Evolutionary conservation across 1,140 invertebrate genomes (phyloP), one percentile per base, ranked within the genome.

Genomic region (Harlomillsia oculata): DNA sequence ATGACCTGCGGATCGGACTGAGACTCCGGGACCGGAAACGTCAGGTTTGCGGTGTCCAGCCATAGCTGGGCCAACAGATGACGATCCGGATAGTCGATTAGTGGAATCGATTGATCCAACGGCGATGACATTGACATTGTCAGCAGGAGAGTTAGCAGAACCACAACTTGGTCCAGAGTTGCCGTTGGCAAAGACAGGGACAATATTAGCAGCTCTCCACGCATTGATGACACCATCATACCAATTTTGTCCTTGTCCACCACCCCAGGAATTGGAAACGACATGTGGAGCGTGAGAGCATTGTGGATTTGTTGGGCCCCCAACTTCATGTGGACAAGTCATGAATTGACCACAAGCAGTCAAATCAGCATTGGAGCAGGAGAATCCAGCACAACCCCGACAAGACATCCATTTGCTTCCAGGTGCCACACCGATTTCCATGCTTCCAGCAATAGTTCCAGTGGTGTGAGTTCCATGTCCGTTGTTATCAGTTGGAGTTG

Each of bases 201-300:
- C 5, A 9, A 59, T 21, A 3, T 32, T 49, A 21, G 43, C 56
- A 5, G 41, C 28, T 18, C 36, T 48, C 53, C 53, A 56, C 3
- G 53, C 48, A 1, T 34, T 43, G 25, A 61, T 45, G 1, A 56
- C 48, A 8, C 34, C 13, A 23, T 61, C 40, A 30, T 50, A 57
- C 1, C n/a, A 41, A 6, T 18, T 51, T 20, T 43, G 16, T 20
- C 39, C 55, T 14, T 37, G 18, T 21, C 37, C 46, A 43, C 55
- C 39, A 20, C 55, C 55, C 54, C 60, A 62, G 23, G 39, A 39
- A 29, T 57, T 62, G 18, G 32, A 40, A 21, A 58, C 55, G 11
- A 58, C 9, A 26, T 53, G 21, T 5, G 60, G 54, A 23, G 52
- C 55, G 11, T 41, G n/a, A 21, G 18, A 14, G 32, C 60, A 62